These are phyloP conservation scores for Collichthys lucidus DNA, from an alignment of 2,113 vertebrate genomes.

Conservation along the genomic window DNA sequence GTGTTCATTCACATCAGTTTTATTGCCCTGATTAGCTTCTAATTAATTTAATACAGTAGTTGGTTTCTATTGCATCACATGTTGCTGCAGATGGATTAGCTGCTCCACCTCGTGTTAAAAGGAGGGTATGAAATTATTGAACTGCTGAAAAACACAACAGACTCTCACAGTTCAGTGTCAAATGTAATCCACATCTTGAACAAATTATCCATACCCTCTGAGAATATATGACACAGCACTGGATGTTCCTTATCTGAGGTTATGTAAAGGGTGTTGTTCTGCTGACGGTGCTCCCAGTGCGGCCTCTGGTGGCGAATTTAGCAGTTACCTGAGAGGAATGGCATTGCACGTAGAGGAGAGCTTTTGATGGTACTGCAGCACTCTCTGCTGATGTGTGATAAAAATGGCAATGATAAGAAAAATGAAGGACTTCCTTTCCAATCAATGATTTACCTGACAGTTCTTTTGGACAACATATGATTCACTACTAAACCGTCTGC, in stretches of 20 bases:
- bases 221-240: slow-evolving; percentile 52
- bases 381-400: slow-evolving; percentile 63
- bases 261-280: slow-evolving; percentile 40
- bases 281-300: not conserved
- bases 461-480: too few species aligned
- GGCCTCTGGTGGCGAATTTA: slow-evolving; percentile 52
- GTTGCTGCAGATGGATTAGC: slow-evolving; percentile 18
- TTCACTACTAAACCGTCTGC: not conserved
- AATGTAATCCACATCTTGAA: slow-evolving; percentile 43
- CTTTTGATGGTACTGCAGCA: slow-evolving; percentile 62
- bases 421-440: not conserved
- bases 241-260: slow-evolving; percentile 33
- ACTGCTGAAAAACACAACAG: slow-evolving; percentile 14
- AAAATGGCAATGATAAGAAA: slow-evolving; percentile 35
- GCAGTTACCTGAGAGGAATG: not conserved
- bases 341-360: not conserved
- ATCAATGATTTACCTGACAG: not conserved
- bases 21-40: not conserved
- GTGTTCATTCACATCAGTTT: not conserved
- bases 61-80: slow-evolving; percentile 10
- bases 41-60: not conserved
- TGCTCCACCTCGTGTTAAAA: slow-evolving; percentile 33
- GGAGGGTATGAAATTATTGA: slow-evolving; percentile 25
- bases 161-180: slow-evolving; percentile 34
- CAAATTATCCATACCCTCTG: slow-evolving; percentile 40